Evolutionary conservation across 2,113 vertebrate species (phyloP), one percentile per base, ranked within the genome.

Genomic region (Sialia sialis): DNA sequence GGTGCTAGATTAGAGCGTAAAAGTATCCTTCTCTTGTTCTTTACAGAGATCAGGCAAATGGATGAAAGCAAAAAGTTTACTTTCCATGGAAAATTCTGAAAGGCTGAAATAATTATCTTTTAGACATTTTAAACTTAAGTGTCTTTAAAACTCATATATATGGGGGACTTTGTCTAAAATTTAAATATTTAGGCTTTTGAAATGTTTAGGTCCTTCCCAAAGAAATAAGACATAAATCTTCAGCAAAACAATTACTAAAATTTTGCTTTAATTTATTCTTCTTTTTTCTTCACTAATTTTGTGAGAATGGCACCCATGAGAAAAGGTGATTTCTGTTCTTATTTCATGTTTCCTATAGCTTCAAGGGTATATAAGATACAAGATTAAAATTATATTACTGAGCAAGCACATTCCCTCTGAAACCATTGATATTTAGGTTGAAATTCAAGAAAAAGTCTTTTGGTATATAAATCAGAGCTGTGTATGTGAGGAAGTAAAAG

Each of bases 1-100:
- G 55, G 46, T 0, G 0, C 9, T 39, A 46, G 11, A 4, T 11
- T 18, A 11, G 17, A 87, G 34, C 0, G 1, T 34, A 16, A 63
- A 88, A 58, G 0, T 46, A 4, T 34, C 54, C 19, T 84, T 89
- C 22, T 66, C 26, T 55, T 62, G 11, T 19, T n/a, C 56, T 90
- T 87, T 44, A n/a, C 8, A 89, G 36, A 68, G 19, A 60, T 13
- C 11, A 13, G 34, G 6, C 26, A 68, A 46, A 36, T 19, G 19
- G 67, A 83, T 44, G 12, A 88, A 16, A 66, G 20, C 8, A 70
- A 54, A 43, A 75, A 34, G 13, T 34, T 68, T 82, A 39, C 72
- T 78, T 83, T 21, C n/a, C 76, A 11, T 14, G 41, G 62, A 64
- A 18, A 75, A 68, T 10, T 78, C 59, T 41, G 4, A 20, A 73